Evolutionary conservation across 2,113 vertebrate species (phyloP), one percentile per base, ranked within the genome.

Genomic region (Zosterops pallidus): DNA sequence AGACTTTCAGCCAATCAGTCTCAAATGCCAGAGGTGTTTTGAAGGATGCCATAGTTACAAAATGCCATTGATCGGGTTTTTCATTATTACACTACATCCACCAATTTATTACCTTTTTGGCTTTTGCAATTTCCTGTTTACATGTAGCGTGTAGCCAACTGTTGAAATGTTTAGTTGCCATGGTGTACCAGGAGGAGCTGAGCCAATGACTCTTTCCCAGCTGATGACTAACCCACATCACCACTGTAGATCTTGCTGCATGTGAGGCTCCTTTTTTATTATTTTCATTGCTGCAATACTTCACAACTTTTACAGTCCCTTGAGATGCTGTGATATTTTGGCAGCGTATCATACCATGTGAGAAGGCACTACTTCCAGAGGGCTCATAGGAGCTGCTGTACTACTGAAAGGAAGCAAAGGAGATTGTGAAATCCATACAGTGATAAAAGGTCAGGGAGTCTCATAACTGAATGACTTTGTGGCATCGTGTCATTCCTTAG

Each of bases 111-210:
- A 94, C 88, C 93, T 93, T 97, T 97, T 97, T 95, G 97, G 95
- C 97, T 98, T 97, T 97, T 96, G 97, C 95, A 92, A 23, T 98
- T 98, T 97, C 97, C 97, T 98, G 98, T 98, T 98, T 98, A 98
- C 97, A 98, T 95, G 94, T 97, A 97, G 89, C 49, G 96, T 79
- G 79, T 98, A 98, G 98, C 97, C 97, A 97, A 95, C 96, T 97
- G 94, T 98, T 96, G 96, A 96, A 97, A 95, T 97, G 89, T 97
- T 96, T 97, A 97, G 97, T 98, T 98, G 98, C 98, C 97, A 97
- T 90, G 95, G 97, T 94, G 92, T 96, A 97, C 95, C 94, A 95
- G 96, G 97, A 97, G 96, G 97, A 97, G 96, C 98, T 98, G 97
- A 98, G 97, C 97, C 97, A 97, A 88, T 96, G 95, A 94, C 92